Percentiles rank a stretch among this genome's conserved stretches.
These are phyloP conservation scores for Circaetus gallicus DNA, from an alignment of 2,113 vertebrate genomes.

Conservation along the genomic window DNA sequence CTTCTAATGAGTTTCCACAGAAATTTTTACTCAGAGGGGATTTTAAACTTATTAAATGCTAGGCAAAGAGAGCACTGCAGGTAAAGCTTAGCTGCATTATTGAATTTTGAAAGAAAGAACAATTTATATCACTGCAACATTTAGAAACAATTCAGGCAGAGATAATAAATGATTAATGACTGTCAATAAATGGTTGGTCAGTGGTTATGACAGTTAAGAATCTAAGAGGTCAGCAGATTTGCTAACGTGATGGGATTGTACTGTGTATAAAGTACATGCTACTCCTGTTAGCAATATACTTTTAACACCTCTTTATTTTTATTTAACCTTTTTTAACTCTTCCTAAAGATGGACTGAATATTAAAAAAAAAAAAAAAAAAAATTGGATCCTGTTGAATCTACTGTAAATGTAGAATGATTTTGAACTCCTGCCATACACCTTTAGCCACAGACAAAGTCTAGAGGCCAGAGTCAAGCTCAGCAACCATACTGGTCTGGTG, in stretches of 20 bases:
- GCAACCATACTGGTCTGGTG: neutral
- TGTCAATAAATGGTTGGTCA: constrained; percentile 20
- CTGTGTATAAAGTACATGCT: neutral
- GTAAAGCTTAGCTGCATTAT: neutral
- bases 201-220: neutral
- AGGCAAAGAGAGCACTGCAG: neutral
- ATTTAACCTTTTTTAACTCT: neutral
- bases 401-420: neutral
- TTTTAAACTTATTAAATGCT: constrained; percentile 38
- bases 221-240: neutral
- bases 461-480: neutral
- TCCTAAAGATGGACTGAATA: neutral
- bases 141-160: constrained; percentile 21
- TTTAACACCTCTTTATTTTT: neutral
- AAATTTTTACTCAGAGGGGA: constrained; percentile 10
- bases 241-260: neutral
- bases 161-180: constrained; percentile 23
- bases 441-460: neutral
- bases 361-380: neutral
- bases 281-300: neutral
- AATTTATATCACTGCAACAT: neutral
- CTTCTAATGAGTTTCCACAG: neutral
- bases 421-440: neutral
- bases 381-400: neutral
- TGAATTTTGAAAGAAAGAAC: constrained; percentile 15